A percentile compares a stretch with the other conserved stretches of the same genome.
These are phyloP conservation scores for Xyliphius kryptos DNA, from an alignment of 2,113 vertebrate genomes.

Conservation along the genomic window DNA sequence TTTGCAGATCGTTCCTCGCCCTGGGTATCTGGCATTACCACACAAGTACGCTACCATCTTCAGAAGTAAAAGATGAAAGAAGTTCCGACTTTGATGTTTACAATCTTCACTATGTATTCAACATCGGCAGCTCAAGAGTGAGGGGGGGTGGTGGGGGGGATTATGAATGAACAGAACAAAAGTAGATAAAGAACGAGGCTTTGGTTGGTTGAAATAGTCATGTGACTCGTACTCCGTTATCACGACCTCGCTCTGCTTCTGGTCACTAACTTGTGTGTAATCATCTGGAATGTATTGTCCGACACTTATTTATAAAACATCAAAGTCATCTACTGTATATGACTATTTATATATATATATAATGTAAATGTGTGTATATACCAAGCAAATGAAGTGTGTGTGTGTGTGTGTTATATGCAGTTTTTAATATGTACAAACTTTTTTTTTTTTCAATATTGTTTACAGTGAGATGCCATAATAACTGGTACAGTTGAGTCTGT, in stretches of 20 bases:
- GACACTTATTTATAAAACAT: constrained; percentile 89
- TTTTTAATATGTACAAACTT: constrained; percentile 24
- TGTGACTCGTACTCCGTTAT: background rate
- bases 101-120: too few relatives aligned
- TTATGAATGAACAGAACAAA: too few relatives aligned
- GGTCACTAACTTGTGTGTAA: constrained; percentile 71
- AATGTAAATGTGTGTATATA: constrained; percentile 65
- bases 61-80: too few relatives aligned
- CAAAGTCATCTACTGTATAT: constrained; percentile 96
- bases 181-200: too few relatives aligned
- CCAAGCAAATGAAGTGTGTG: constrained; percentile 71
- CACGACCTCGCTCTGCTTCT: constrained; percentile 75
- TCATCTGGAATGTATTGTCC: constrained; percentile 68
- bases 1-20: too few relatives aligned
- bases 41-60: too few relatives aligned
- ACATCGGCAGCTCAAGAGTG: too few relatives aligned
- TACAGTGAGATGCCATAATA: too few relatives aligned
- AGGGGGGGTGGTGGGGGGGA: too few relatives aligned
- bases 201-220: constrained; percentile 13
- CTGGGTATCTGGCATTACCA: too few relatives aligned
- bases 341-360: constrained; percentile 99
- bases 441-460: constrained; percentile 31
- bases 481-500: too few relatives aligned
- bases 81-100: too few relatives aligned
- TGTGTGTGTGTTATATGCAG: constrained; percentile 64